phyloP scores from a whole-genome alignment of 2,113 vertebrate genomes.

The Tympanuchus pallidicinctus region DNA sequence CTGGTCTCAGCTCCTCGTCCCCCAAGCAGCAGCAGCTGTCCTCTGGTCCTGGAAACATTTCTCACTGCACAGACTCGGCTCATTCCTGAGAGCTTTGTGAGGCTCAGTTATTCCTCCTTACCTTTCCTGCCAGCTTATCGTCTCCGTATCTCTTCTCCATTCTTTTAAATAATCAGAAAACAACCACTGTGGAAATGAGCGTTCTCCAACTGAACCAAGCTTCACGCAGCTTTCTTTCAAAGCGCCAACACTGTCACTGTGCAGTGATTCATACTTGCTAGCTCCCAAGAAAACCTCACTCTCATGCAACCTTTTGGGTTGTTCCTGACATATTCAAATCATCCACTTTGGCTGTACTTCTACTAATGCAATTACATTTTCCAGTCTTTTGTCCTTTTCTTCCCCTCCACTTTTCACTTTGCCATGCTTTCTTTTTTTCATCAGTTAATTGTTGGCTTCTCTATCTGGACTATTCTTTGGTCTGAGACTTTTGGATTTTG shows the following conservation, averaged over 20 bases:
- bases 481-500: slow-evolving; percentile 10
- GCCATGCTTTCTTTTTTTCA: background rate
- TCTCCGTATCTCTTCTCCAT: background rate
- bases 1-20: background rate
- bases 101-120: background rate
- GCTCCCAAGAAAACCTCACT: background rate
- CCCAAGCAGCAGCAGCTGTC: fast-evolving
- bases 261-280: background rate
- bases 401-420: background rate
- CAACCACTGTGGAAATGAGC: background rate
- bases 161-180: background rate
- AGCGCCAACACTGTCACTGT: background rate
- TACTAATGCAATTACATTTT: background rate
- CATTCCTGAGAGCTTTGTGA: background rate
- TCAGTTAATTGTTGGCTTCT: background rate
- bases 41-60: background rate
- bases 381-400: background rate
- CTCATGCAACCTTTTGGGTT: background rate
- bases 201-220: background rate
- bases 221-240: background rate
- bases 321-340: background rate
- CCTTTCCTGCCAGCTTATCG: background rate
- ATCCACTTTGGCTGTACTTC: background rate
- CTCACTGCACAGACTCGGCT: background rate
- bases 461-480: background rate